Percentiles rank a stretch among this genome's conserved stretches.
phyloP scores from a whole-genome alignment of 1,140 invertebrate species.

The Coelopa frigida region DNA sequence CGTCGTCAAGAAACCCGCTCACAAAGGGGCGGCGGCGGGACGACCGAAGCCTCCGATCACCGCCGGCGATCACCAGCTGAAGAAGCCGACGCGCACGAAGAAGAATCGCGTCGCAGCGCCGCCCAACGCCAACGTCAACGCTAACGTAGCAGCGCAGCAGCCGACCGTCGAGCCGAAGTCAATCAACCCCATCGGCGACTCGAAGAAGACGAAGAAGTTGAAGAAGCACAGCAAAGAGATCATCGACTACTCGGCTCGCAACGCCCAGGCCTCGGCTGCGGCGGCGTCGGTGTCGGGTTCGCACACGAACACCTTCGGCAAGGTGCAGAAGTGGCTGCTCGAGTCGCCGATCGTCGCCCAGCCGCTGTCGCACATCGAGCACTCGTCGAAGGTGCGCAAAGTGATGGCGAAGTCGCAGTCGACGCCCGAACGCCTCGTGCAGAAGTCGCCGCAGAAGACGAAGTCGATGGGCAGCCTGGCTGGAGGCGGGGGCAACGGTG shows the following conservation, averaged over 20 bases:
- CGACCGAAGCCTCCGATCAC: not conserved
- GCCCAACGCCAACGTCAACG: not conserved
- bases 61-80: constrained; percentile 15
- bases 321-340: constrained; percentile 76
- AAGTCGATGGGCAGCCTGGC: constrained; percentile 38
- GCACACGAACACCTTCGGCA: constrained; percentile 67
- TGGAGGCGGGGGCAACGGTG: constrained; percentile 61
- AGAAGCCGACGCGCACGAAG: constrained; percentile 25
- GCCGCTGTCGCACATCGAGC: constrained; percentile 57
- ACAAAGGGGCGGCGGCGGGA: not conserved
- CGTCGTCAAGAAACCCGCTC: not conserved
- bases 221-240: constrained; percentile 61
- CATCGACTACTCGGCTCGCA: constrained; percentile 58
- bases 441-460: constrained; percentile 40
- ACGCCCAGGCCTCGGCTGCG: constrained; percentile 30
- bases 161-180: not conserved
- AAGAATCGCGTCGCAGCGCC: constrained; percentile 23
- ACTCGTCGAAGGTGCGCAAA: constrained; percentile 34
- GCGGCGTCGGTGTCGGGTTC: constrained; percentile 50
- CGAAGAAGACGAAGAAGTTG: constrained; percentile 46
- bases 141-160: not conserved
- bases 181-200: constrained; percentile 39
- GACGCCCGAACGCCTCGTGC: constrained; percentile 33
- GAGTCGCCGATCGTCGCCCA: constrained; percentile 54
- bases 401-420: constrained; percentile 43